Evolutionary conservation across 2,797 vertebrate species (phyloP).

Genomic region (Callimico goeldii): DNA sequence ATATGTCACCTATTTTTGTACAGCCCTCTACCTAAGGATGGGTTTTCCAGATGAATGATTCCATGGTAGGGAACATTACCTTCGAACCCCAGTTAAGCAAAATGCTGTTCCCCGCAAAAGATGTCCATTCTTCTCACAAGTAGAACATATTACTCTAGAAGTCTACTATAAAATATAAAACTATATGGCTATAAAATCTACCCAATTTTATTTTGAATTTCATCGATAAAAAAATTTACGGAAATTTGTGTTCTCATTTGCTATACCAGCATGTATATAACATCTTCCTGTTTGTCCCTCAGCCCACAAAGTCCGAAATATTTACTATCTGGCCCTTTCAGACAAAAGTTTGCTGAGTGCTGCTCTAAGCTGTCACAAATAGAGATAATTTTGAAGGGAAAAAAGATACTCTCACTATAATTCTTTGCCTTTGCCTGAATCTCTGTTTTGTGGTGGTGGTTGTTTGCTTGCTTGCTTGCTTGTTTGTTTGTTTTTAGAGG

Average conservation of each 20-base stretch:
- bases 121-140: not conserved
- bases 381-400: not conserved
- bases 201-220: slow-evolving; percentile 21
- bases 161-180: not conserved
- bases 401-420: not conserved
- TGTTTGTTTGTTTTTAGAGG: not conserved
- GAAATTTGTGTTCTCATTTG: not conserved
- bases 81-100: slow-evolving; percentile 17
- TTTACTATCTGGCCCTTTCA: not conserved
- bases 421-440: not conserved
- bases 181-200: not conserved
- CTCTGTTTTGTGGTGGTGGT: not conserved
- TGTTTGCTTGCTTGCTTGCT: not conserved
- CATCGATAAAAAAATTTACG: not conserved
- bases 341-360: not conserved
- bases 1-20: not conserved
- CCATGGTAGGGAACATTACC: not conserved
- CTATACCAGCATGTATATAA: not conserved
- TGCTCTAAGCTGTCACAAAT: not conserved
- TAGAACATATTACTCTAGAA: not conserved
- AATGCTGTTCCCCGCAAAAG: not conserved
- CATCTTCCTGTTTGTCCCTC: not conserved
- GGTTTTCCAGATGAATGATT: not conserved
- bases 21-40: not conserved
- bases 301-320: not conserved